Base-by-base conservation (phyloP, 2,888 invertebrate genomes). In the Dione vanillae region DNA sequence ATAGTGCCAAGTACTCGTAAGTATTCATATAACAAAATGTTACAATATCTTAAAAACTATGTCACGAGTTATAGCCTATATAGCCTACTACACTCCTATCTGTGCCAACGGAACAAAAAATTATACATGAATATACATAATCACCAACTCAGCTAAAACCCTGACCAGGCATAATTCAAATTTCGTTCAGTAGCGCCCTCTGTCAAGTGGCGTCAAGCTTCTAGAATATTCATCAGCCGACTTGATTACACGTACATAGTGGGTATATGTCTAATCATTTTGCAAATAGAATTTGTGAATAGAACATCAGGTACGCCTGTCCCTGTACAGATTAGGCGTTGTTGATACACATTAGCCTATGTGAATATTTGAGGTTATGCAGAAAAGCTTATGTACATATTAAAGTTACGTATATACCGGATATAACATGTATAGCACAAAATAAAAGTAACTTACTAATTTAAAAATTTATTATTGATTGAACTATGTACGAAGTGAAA, bases 151-250 rank as follows among this genome's bases (percentile, higher is more conserved):
- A 61, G 65, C 49, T 49, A 47, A 67, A 52, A 64, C 64, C 70
- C 70, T 70, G 67, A 65, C 68, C 68, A 78, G 81, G 87, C 87
- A 88, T 89, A 89, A 89, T 88, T 85, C 84, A 85, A 85, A 84
- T 81, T 78, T 85, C 85, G 85, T 83, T 85, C 82, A 76, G 73
- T 77, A 68, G 69, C 77, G 69, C 81, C 85, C 81, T 83, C 75
- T 81, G 80, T 82, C 78, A 77, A 86, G 85, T 82, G 64, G 52
- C 45, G 65, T 52, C 64, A 45, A 72, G 69, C 83, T 84, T 79
- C 85, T 89, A 83, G 89, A 89, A 91, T 91, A 91, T 91, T 91
- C 91, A 91, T 87, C 81, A 88, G 82, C 72, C 72, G 82, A 80
- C 85, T 85, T 82, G 83, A 87, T 89, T 86, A 87, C 84, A 78